Evolutionary conservation across 2,888 invertebrate genomes (phyloP).

Genomic region (Phorcus lineatus): DNA sequence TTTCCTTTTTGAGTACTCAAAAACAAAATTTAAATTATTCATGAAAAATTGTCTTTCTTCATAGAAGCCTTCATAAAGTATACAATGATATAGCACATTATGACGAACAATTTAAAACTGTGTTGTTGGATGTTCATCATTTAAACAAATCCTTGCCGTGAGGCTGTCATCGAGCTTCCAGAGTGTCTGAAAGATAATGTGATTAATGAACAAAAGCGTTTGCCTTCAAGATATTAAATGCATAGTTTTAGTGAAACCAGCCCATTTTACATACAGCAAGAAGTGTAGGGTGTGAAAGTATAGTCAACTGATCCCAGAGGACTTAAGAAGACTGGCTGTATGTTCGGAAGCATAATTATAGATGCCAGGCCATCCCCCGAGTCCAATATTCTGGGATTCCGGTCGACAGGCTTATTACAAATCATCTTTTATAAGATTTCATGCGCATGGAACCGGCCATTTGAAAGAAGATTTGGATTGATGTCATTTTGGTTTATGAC

Average conservation of each 20-base stretch:
- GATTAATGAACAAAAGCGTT: neutral
- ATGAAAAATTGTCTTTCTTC: too few relatives aligned
- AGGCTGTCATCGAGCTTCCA: neutral
- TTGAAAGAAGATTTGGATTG: neutral
- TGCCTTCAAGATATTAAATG: neutral
- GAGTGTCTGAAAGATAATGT: neutral
- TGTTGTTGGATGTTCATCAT: too few relatives aligned
- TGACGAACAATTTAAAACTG: too few relatives aligned
- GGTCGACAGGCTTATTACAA: neutral
- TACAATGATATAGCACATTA: too few relatives aligned
- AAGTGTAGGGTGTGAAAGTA: neutral
- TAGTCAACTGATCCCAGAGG: neutral
- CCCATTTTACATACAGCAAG: neutral
- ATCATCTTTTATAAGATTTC: constrained; percentile 11
- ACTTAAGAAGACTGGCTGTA: neutral
- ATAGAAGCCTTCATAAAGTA: too few relatives aligned
- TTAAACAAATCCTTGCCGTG: too few relatives aligned
- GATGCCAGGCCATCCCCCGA: neutral
- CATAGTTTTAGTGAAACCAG: neutral
- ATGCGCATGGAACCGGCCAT: neutral
- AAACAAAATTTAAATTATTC: too few relatives aligned
- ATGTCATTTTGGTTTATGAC: constrained; percentile 11
- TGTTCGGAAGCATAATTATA: neutral
- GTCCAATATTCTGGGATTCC: neutral
- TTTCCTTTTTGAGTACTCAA: too few relatives aligned